Base-by-base conservation (phyloP, 2,888 invertebrate species). In the Thera britannica region DNA sequence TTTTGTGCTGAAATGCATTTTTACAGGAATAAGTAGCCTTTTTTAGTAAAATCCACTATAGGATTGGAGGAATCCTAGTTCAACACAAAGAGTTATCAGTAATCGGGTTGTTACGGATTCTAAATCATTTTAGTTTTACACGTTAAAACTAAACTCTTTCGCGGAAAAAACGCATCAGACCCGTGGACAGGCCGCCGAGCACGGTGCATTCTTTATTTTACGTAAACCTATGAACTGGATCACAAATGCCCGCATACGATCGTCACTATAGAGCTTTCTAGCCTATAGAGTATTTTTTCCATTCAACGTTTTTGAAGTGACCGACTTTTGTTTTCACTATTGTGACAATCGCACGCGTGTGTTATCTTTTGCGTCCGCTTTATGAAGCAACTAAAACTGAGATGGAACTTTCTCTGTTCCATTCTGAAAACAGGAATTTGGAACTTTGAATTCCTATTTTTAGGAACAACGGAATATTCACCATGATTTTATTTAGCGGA, bases 171-270 rank as follows among this genome's bases (percentile, higher is more conserved):
- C 78, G 80, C 81, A 82, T 82, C 77, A 80, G 75, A 23, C 81
- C 75, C 77, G 73, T 75, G 82, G 88, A 89, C 88, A 86, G 82
- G 44, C 75, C 73, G 75, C 82, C 73, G 76, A 83, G 87, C 89
- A 87, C 88, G 88, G 80, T 84, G 84, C 89, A 85, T 89, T 92
- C 91, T 92, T 92, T 92, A 90, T 90, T 92, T 92, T 85, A 88
- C 90, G 87, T 84, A 86, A 80, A 84, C 62, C 62, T 52, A 51
- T 51, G 51, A 51, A 12, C 34, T 1, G 2, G 52, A 51, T 9
- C 34, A 3, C 9, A 52, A 4, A 52, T 52, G 2, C 8, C 34
- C 52, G 52, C 52, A 52, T 34, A 7, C 9, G 9, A 46, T 46
- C 8, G 44, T 9, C 44, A 2, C 2, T 9, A 46, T 9, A 5